Evolutionary conservation across 2,113 vertebrate species (phyloP).

Genomic region (Tylochromis polylepis): DNA sequence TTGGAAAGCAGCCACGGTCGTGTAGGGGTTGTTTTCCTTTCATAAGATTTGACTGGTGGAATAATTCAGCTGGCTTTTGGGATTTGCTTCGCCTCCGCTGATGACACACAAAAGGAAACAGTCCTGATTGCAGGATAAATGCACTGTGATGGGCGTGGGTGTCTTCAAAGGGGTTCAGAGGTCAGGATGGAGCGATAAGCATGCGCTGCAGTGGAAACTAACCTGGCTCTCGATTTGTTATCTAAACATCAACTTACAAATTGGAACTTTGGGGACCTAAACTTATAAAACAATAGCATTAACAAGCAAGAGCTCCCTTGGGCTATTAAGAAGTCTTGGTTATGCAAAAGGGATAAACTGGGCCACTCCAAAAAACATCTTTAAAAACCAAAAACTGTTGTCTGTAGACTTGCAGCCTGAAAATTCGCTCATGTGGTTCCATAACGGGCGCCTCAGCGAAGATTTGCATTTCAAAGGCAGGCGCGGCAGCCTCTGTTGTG

Average conservation of each 20-base stretch:
- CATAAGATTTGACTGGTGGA: neutral
- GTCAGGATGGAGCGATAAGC: neutral
- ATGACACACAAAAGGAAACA: neutral
- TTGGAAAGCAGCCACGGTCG: neutral
- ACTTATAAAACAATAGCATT: conserved; percentile 16
- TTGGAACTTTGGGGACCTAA: conserved; percentile 26
- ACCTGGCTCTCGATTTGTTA: neutral
- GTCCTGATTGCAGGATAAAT: neutral
- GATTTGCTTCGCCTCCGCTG: neutral
- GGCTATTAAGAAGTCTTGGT: conserved; percentile 31
- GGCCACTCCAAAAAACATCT: conserved; percentile 25
- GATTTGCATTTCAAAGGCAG: conserved; percentile 70
- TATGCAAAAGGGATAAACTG: conserved; percentile 58
- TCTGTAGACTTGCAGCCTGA: conserved; percentile 38
- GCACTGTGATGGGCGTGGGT: neutral
- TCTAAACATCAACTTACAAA: conserved; percentile 25
- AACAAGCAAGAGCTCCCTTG: neutral
- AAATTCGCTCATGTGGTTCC: conserved; percentile 16
- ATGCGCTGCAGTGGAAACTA: neutral
- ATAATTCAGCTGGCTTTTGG: neutral
- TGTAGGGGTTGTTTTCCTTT: neutral
- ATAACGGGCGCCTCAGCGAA: neutral
- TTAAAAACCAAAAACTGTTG: conserved; percentile 29
- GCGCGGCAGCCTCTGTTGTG: conserved; percentile 31
- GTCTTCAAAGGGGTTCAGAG: neutral